A percentile compares a stretch with the other conserved stretches of the same genome.
Evolutionary conservation across 2,797 vertebrate genomes (phyloP).

Genomic region (Argentina silus): DNA sequence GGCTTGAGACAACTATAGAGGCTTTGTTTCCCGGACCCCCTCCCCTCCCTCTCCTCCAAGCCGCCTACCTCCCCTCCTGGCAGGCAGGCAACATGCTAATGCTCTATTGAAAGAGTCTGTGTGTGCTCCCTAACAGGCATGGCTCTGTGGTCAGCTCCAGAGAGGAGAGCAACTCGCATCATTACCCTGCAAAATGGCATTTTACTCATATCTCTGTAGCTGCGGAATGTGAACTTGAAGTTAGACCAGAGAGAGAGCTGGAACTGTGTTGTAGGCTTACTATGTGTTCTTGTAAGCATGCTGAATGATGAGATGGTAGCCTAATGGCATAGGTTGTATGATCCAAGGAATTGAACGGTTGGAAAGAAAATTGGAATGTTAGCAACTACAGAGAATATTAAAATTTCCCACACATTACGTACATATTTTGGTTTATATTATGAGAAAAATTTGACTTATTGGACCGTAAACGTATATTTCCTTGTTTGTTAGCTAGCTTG

Average conservation of each 20-base stretch:
- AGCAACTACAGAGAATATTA: too few species aligned
- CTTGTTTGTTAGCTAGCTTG: too few species aligned
- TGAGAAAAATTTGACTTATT: too few species aligned
- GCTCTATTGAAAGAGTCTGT: constrained; percentile 80
- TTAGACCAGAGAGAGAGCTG: constrained; percentile 23
- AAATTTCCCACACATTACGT: too few species aligned
- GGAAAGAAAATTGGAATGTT: too few species aligned
- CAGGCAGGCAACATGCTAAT: constrained; percentile 75
- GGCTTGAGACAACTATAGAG: constrained; percentile 81
- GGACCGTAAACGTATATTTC: too few species aligned
- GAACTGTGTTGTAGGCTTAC: constrained; percentile 14
- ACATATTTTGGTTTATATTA: too few species aligned
- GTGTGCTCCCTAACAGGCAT: constrained; percentile 74
- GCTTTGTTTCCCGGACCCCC: constrained; percentile 76
- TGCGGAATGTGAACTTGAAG: constrained; percentile 63
- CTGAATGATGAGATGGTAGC: constrained; percentile 18
- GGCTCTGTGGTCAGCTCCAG: constrained; percentile 66
- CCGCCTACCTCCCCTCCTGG: constrained; percentile 70
- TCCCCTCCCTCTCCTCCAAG: constrained; percentile 8
- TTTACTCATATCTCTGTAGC: constrained; percentile 64
- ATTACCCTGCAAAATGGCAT: constrained; percentile 73
- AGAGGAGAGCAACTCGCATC: constrained; percentile 67
- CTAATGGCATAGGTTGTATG: constrained; percentile 18
- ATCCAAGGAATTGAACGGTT: constrained; percentile 9
- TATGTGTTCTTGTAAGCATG: constrained; percentile 33